Base-by-base conservation (phyloP, 2,888 invertebrate genomes). In the Prosapia bicincta region DNA sequence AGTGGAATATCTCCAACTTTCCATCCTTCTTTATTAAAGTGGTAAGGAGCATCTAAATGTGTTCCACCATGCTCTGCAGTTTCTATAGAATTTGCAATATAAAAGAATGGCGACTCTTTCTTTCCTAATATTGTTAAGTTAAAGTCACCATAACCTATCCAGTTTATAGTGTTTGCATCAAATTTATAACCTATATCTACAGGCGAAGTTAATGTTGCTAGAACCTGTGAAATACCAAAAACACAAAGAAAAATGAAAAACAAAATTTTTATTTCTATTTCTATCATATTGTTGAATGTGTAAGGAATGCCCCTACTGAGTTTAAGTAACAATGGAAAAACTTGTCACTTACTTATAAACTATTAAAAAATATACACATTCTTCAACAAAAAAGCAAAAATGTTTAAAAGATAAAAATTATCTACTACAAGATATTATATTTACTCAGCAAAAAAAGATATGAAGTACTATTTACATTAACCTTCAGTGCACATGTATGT, bases 1-100 rank as follows among this genome's bases (percentile, higher is more conserved):
- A 81, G 15, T 0, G 89, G 87, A 74, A 91, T 87, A 32, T 89
- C 85, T 7, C 86, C 88, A 0, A 88, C 86, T 24, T 84, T 85
- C 83, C 85, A 84, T 0, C 87, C 87, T 0, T 83, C 81, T 15
- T 81, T 80, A 67, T 82, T 79, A 81, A 90, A 90, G 81, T 90
- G 90, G 74, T 86, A 86, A 0, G 91, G 90, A 0, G 91, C 89
- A 79, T 91, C 90, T 6, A 91, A 75, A 80, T 91, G 91, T 0
- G 91, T 91, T 0, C 90, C 90, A 0, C 88, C 88, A 80, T 91
- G 90, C 79, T 90, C 90, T 0, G 86, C 85, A 1, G 87, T 85
- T 13, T 84, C 84, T 78, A 89, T 87, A 15, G 87, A 86, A 78
- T 89, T 88, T 0, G 85, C 78, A 66, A 89, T 87, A 78, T 87